A percentile compares a stretch with the other conserved stretches of the same genome.
Evolutionary conservation across 30 jellyfish, hydroid and myxozoan genomes (phyloP).

Genomic region (Pseudorhiza aurosa): DNA sequence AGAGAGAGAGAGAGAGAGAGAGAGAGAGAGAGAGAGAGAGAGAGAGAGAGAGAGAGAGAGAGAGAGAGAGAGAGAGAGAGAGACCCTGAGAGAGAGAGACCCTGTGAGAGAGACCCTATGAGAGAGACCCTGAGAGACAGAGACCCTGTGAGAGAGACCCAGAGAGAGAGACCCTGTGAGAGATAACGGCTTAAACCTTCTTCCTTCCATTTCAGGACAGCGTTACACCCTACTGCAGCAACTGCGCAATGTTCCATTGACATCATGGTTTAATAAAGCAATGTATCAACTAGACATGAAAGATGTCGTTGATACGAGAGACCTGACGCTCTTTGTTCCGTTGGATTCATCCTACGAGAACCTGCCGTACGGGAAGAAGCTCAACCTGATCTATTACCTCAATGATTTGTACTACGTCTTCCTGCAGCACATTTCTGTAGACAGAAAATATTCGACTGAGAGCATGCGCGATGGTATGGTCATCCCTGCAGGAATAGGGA

Average conservation of each 20-base stretch:
- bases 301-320: conserved; percentile 1
- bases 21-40: too few species aligned
- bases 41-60: too few species aligned
- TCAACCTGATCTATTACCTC: not conserved
- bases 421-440: conserved; percentile 9
- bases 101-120: too few species aligned
- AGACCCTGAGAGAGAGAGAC: too few species aligned
- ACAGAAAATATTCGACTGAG: not conserved
- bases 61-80: too few species aligned
- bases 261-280: not conserved
- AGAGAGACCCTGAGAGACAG: too few species aligned
- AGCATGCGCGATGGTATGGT: conserved; percentile 5
- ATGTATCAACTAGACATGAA: conserved; percentile 1
- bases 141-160: too few species aligned
- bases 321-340: not conserved
- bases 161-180: too few species aligned
- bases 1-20: too few species aligned
- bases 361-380: not conserved
- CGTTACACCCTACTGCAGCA: not conserved
- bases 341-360: not conserved
- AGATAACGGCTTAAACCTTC: too few species aligned
- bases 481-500: conserved; percentile 16
- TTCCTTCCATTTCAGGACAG: not conserved
- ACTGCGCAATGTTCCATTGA: not conserved
- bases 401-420: conserved; percentile 7